Conservation (phyloP, 2,888 invertebrate genomes). For the Acanthococcus lagerstroemiae region DNA sequence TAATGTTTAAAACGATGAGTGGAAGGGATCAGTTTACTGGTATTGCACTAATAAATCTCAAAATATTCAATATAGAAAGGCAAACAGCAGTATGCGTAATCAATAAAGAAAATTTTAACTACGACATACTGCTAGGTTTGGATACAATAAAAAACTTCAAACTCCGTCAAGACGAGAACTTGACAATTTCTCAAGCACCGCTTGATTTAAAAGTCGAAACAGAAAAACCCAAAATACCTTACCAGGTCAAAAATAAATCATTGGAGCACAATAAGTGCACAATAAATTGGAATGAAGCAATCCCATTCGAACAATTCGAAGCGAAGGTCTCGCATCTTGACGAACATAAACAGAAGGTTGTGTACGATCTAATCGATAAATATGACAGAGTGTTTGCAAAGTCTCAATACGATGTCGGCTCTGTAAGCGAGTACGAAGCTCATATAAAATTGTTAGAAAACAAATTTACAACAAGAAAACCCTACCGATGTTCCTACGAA, state of each 20-base stretch:
- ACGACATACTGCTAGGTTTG: neutral
- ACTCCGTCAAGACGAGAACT: neutral
- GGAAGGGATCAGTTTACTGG: neutral
- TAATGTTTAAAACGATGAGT: neutral
- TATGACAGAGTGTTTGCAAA: slow-evolving; percentile 1
- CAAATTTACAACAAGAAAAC: too few relatives aligned
- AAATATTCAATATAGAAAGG: neutral
- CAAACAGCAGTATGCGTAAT: neutral
- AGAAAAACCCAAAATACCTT: too few relatives aligned
- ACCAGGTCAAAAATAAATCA: too few relatives aligned
- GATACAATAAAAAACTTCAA: neutral
- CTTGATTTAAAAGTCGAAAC: too few relatives aligned
- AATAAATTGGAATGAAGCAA: neutral
- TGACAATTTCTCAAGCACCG: slow-evolving; percentile 20
- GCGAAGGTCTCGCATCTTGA: neutral
- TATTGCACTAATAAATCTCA: neutral
- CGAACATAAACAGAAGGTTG: neutral
- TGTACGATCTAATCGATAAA: neutral
- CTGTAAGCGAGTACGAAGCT: neutral
- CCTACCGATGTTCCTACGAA: neutral
- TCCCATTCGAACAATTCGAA: neutral
- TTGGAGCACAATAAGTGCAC: too few relatives aligned
- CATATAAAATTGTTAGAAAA: neutral
- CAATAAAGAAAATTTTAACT: neutral
- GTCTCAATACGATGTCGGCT: slow-evolving; percentile 12